Evolutionary conservation across 1,140 invertebrate species (phyloP).

Genomic region (Elymnias hypermnestra): DNA sequence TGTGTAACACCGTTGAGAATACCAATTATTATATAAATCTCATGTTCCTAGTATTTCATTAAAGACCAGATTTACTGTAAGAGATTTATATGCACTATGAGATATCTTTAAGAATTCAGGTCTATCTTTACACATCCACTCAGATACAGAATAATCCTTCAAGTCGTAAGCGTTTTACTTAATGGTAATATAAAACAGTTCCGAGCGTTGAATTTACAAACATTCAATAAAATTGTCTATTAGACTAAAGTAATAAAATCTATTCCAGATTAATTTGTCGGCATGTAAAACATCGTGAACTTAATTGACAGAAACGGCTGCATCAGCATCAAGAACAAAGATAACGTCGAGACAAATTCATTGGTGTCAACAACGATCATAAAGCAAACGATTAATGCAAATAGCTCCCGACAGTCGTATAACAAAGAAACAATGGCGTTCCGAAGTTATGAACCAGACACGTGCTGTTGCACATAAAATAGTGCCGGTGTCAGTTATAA

Average conservation of each 20-base stretch:
- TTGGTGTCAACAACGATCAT: slow-evolving; percentile 45
- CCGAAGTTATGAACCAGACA: slow-evolving; percentile 39
- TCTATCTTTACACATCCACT: too few species aligned
- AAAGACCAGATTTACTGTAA: too few species aligned
- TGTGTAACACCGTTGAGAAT: too few species aligned
- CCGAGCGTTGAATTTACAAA: neutral
- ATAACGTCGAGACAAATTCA: slow-evolving; percentile 35
- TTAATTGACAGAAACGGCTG: slow-evolving; percentile 7
- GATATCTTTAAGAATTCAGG: too few species aligned
- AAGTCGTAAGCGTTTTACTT: too few species aligned
- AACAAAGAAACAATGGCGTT: slow-evolving; percentile 54
- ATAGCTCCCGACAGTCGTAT: slow-evolving; percentile 33
- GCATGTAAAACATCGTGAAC: neutral
- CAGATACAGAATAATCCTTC: too few species aligned
- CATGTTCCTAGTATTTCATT: too few species aligned
- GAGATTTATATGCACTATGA: too few species aligned
- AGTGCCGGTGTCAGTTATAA: slow-evolving; percentile 7
- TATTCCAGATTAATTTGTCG: neutral
- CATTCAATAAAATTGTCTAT: too few species aligned
- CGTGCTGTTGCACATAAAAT: slow-evolving; percentile 26
- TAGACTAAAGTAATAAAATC: neutral
- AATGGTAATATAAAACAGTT: too few species aligned
- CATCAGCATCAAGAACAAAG: slow-evolving; percentile 24
- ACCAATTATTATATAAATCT: too few species aligned
- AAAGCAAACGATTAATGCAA: slow-evolving; percentile 54